Percentiles rank a stretch among this genome's conserved stretches.
Evolutionary conservation across 2,797 vertebrate species (phyloP).

Genomic region (Melanogrammus aeglefinus): DNA sequence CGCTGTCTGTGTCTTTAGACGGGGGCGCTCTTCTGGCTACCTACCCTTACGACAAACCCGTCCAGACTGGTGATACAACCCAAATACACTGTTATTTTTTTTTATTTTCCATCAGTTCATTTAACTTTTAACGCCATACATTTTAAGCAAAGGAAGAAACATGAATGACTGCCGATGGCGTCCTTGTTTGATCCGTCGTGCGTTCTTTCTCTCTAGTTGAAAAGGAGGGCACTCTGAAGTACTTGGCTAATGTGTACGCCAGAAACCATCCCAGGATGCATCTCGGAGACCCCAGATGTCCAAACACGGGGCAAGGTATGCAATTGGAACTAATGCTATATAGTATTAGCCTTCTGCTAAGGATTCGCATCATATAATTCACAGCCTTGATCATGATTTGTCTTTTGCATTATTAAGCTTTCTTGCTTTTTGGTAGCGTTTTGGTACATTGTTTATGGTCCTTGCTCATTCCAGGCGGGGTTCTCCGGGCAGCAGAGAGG

Average conservation of each 20-base stretch:
- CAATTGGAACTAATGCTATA: slow-evolving; percentile 1
- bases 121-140: neutral
- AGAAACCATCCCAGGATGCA: slow-evolving; percentile 92
- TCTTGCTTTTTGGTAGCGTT: neutral
- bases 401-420: neutral
- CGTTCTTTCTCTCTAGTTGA: slow-evolving; percentile 75
- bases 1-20: slow-evolving; percentile 90
- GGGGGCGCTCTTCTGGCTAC: slow-evolving; percentile 90
- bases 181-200: neutral
- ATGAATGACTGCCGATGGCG: neutral
- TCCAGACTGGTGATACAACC: slow-evolving; percentile 80
- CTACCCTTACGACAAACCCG: slow-evolving; percentile 93
- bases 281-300: slow-evolving; percentile 85
- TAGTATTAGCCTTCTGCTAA: neutral
- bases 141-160: neutral
- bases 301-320: slow-evolving; percentile 78
- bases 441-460: neutral
- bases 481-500: slow-evolving; percentile 90
- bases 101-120: neutral
- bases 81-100: neutral
- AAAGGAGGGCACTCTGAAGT: slow-evolving; percentile 90
- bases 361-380: neutral
- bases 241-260: slow-evolving; percentile 90
- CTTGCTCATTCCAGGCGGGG: slow-evolving; percentile 77
- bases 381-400: neutral